Base-by-base conservation (phyloP, 2,888 invertebrate species). In the Drosophila emarginata region DNA sequence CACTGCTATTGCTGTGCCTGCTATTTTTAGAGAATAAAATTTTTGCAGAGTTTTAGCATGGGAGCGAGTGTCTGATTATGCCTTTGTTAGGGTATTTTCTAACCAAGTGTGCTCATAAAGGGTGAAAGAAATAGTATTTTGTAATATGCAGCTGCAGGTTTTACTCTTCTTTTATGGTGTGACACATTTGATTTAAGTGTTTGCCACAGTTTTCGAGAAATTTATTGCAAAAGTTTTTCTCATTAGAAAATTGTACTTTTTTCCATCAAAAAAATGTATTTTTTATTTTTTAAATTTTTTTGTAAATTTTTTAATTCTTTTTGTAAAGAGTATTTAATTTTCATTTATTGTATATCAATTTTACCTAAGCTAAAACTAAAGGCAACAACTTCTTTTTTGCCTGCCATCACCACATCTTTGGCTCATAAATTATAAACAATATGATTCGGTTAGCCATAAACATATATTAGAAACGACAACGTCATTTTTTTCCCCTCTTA, bases 391-490 rank as follows among this genome's bases (percentile, higher is more conserved):
- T 64, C 63, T 39, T 14, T 37, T 53, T 45, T 23, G 45, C 40
- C 50, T 18, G 9, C 37, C 11, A 54, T 6, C 53, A 18, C 36
- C 15, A 45, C 58, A 39, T 64, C 23, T 57, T 53, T 67, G 40
- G 69, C 60, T 57, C 76, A 86, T 86, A 86, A 83, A 80, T 83
- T 86, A 67, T 61, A 40, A 70, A 76, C 79, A 80, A 86, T 83
- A 83, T 80, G 84, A 80, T 86, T 85, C 23, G 79, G 70, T 59
- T 80, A 51, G 70, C 71, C 68, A 70, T 79, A 76, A 85, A 73
- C 78, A 80, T 85, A 77, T 83, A 83, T 80, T 73, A 74, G 63
- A 71, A 83, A 78, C 63, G 83, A 82, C 83, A 83, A 71, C 82
- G 75, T 65, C 68, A 70, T 72, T 79, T 75, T 58, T 39, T 28